Percentiles rank a stretch among this genome's conserved stretches.
Evolutionary conservation across 1,140 invertebrate genomes (phyloP).

Genomic region (Drosophila sp.): DNA sequence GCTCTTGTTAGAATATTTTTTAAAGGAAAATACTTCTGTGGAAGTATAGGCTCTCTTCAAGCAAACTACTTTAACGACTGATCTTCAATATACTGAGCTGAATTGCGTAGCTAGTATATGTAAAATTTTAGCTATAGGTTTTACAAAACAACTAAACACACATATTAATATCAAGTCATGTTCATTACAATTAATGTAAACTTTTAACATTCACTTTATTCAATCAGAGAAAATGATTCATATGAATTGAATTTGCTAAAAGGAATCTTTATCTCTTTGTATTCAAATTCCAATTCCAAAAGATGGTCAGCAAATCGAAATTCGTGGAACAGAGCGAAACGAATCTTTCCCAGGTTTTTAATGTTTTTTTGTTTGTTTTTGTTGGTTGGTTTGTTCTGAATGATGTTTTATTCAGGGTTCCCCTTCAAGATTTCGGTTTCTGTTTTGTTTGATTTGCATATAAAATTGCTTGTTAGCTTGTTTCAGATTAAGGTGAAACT

Average conservation of each 20-base stretch:
- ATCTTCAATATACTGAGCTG: too few relatives aligned
- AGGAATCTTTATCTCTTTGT: slow-evolving; percentile 1
- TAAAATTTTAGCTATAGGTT: too few relatives aligned
- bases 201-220: background rate
- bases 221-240: background rate
- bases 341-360: slow-evolving; percentile 11
- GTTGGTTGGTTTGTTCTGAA: background rate
- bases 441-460: slow-evolving; percentile 10
- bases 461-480: slow-evolving; percentile 14
- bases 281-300: slow-evolving; percentile 2
- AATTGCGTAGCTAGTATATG: too few relatives aligned
- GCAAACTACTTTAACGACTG: too few relatives aligned
- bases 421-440: background rate
- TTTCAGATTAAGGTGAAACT: slow-evolving; percentile 10
- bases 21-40: too few relatives aligned
- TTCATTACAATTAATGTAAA: too few relatives aligned
- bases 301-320: slow-evolving; percentile 5
- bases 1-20: too few relatives aligned
- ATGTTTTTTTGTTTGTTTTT: background rate
- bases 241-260: background rate
- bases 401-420: slow-evolving; percentile 11
- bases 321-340: slow-evolving; percentile 8
- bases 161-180: too few relatives aligned
- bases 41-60: too few relatives aligned
- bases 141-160: too few relatives aligned